Conservation (phyloP, 2,797 vertebrate species). For the Buphagus erythrorhynchus region DNA sequence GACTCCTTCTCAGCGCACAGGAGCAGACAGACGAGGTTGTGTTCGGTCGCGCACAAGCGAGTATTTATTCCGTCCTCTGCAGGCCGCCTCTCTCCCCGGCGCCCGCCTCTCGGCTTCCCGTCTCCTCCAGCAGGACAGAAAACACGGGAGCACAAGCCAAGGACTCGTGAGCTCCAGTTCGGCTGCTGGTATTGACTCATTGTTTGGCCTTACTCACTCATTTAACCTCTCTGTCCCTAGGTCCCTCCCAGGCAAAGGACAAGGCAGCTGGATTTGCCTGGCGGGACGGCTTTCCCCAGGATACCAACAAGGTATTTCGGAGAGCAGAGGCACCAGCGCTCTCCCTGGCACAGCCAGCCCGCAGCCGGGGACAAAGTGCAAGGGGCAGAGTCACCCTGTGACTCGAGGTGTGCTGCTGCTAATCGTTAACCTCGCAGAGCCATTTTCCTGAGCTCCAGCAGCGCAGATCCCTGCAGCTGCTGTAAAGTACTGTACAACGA, state of each 20-base stretch:
- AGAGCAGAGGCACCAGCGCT: not conserved
- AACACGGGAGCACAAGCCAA: conserved; percentile 7
- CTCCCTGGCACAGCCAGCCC: not conserved
- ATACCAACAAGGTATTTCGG: fast-evolving
- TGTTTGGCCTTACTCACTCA: not conserved
- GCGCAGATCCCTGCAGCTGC: not conserved
- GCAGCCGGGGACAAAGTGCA: not conserved
- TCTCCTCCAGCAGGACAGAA: not conserved
- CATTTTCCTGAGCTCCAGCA: not conserved
- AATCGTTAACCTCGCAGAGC: not conserved
- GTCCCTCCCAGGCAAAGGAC: not conserved
- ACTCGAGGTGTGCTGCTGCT: not conserved
- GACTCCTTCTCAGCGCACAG: not conserved
- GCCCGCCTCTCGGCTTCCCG: not conserved
- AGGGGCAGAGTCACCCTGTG: not conserved
- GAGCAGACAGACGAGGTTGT: conserved; percentile 7
- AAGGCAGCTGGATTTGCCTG: not conserved
- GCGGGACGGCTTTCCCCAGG: not conserved
- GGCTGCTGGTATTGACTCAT: not conserved
- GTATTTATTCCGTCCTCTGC: not conserved
- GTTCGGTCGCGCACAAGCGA: not conserved
- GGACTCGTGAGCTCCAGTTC: not conserved
- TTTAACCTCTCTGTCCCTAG: not conserved
- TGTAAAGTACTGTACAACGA: fast-evolving
- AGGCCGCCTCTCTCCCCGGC: not conserved